Evolutionary conservation across 2,888 invertebrate genomes (phyloP).

Genomic region (Himalopsyche kuldschensis): DNA sequence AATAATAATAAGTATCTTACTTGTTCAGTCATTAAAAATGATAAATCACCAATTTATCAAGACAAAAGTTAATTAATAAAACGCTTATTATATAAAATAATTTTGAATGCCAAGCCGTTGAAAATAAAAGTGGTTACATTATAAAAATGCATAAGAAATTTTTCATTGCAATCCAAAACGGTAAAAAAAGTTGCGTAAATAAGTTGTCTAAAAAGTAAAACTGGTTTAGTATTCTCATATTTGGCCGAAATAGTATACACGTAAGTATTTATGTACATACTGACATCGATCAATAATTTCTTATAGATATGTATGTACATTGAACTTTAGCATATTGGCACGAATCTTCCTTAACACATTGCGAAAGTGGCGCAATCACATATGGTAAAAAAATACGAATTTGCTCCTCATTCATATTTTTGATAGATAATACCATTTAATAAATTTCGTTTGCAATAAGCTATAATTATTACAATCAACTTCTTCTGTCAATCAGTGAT

Average conservation of each 20-base stretch:
- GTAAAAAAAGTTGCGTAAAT: background rate
- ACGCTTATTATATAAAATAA: too few species aligned
- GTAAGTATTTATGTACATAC: background rate
- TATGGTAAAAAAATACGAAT: background rate
- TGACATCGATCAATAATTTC: background rate
- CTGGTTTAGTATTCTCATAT: background rate
- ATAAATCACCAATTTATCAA: too few species aligned
- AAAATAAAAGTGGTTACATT: background rate
- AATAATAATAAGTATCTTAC: too few species aligned
- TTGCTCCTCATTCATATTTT: background rate
- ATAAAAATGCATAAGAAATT: background rate
- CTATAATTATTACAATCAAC: background rate
- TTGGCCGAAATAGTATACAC: background rate
- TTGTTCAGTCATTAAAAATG: too few species aligned
- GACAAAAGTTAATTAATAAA: too few species aligned
- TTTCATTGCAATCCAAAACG: background rate
- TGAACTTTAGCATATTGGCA: background rate
- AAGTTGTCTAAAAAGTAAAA: background rate
- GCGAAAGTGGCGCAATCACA: background rate
- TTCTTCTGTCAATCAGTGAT: background rate
- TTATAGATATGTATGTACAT: background rate
- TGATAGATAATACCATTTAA: background rate
- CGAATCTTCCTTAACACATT: background rate
- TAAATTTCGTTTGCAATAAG: background rate
- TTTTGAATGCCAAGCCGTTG: too few species aligned